Evolutionary conservation across 2,113 vertebrate genomes (phyloP).

Genomic region (Oenanthe melanoleuca): DNA sequence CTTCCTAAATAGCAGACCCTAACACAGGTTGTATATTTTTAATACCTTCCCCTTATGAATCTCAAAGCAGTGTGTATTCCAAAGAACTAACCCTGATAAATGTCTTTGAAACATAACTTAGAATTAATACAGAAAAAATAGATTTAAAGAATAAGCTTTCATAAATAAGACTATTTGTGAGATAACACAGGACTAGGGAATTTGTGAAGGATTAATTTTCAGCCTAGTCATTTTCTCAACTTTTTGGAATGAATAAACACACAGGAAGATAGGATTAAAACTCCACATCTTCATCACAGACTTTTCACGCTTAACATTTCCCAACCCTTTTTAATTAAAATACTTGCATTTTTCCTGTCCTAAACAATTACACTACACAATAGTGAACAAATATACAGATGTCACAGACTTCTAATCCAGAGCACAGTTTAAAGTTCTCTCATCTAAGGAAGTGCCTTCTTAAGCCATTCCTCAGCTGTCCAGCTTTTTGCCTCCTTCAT

Average conservation of each 20-base stretch:
- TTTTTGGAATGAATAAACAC: conserved; percentile 38
- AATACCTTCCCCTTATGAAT: not conserved
- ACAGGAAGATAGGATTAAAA: not conserved
- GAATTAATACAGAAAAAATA: conserved; percentile 40
- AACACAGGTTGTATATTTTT: not conserved
- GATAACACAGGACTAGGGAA: conserved; percentile 6
- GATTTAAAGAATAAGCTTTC: conserved; percentile 15
- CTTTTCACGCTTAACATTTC: not conserved
- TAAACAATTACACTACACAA: not conserved
- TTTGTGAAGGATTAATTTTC: not conserved
- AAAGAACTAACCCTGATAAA: not conserved
- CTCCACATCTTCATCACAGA: conserved; percentile 22
- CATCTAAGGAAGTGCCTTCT: not conserved
- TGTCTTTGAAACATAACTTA: conserved; percentile 37
- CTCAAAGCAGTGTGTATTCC: not conserved
- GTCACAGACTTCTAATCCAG: not conserved
- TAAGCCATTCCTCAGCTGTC: not conserved
- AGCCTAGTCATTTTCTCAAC: not conserved
- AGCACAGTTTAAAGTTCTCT: not conserved
- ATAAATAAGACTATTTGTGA: conserved; percentile 2
- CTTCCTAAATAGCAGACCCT: not conserved
- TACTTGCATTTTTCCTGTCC: not conserved
- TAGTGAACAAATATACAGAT: not conserved
- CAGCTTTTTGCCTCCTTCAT: not conserved
- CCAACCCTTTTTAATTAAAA: not conserved